Evolutionary conservation across 2,888 invertebrate species (phyloP), one percentile per base, ranked within the genome.

Genomic region (Mongoloraphidia duomilia): DNA sequence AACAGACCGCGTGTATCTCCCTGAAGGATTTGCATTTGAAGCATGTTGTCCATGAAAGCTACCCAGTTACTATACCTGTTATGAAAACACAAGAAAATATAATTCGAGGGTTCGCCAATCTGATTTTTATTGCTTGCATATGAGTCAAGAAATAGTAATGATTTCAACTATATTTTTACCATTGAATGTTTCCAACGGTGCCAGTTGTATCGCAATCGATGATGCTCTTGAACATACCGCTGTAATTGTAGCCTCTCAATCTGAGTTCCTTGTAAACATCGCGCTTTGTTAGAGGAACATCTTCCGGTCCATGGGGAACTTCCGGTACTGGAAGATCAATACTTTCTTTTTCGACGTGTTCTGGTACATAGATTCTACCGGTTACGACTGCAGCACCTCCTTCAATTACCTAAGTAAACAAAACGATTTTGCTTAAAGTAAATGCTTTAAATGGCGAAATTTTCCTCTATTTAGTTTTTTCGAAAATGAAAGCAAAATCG

Each of bases 11-110:
- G 74, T 1, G 80, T 76, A 54, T 82, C 79, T 49, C 79, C 72
- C 33, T 79, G 77, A 33, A 90, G 63, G 44, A 91, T 79, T 11
- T 58, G 58, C 58, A 87, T 78, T 66, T 94, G 93, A 11, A 94
- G 71, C 80, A 94, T 83, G 36, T 85, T 84, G 68, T 94, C 93
- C 69, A 94, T 77, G 65, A 90, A 90, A 3, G 86, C 77, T 8
- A 87, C 81, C 91, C 92, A 94, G 67, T 89, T 87, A 12, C 59
- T 58, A 1, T 26, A 26, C 26, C 26, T 26, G 26, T 26, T 26
- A 26, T 26, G 26, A 26, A 26, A 26, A 3, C 26, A 26, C 3
- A 26, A 26, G 26, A 26, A 26, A 26, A 26, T 26, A 6, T 26
- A 26, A 6, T 26, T 26, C 26, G 17, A 17, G 17, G 17, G 17